Percentiles rank a stretch among this genome's conserved stretches.
Evolutionary conservation across 2,113 vertebrate genomes (phyloP).

Genomic region (Proteles cristata): DNA sequence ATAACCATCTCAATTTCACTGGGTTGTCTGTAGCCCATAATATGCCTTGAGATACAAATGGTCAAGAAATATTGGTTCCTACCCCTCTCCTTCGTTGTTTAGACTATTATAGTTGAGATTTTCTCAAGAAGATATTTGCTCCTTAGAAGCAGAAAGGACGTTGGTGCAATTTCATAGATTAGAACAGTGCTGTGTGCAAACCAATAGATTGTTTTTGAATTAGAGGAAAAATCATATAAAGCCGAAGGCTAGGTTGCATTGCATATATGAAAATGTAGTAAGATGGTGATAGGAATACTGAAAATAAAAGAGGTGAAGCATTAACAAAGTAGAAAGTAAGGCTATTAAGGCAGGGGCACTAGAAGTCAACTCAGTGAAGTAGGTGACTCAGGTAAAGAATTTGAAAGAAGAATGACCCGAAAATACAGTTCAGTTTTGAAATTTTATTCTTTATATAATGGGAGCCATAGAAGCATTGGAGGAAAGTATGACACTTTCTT

Average conservation of each 20-base stretch:
- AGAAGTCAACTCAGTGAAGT: not conserved
- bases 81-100: not conserved
- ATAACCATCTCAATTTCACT: not conserved
- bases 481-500: not conserved
- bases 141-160: not conserved
- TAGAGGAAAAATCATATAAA: not conserved
- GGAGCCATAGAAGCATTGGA: not conserved
- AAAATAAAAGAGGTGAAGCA: not conserved
- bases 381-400: not conserved
- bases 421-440: not conserved
- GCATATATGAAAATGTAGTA: not conserved
- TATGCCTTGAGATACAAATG: not conserved
- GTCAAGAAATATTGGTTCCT: not conserved
- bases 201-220: not conserved
- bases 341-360: not conserved
- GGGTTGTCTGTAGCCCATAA: not conserved
- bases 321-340: not conserved
- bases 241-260: not conserved
- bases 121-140: not conserved
- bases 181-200: not conserved
- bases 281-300: not conserved
- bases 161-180: not conserved
- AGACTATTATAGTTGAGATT: not conserved
- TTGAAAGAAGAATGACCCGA: not conserved
- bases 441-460: not conserved